These are phyloP conservation scores for Hippolais icterina DNA, from an alignment of 2,113 vertebrate genomes.

Conservation along the genomic window DNA sequence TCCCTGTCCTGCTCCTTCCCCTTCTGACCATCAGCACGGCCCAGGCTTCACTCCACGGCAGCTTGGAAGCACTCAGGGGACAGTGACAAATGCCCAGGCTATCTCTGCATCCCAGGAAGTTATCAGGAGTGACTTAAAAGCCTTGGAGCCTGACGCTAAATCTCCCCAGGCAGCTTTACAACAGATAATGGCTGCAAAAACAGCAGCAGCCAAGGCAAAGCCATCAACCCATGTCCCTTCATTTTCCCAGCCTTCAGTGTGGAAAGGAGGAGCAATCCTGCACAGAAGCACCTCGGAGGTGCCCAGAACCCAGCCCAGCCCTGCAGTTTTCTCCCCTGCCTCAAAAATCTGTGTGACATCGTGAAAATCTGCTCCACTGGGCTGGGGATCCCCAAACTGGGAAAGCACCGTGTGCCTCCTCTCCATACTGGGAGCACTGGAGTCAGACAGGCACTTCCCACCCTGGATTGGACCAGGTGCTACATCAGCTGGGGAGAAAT, in stretches of 20 bases:
- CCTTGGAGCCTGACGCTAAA: conserved; percentile 41
- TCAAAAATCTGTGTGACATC: background rate
- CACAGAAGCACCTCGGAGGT: fast-evolving
- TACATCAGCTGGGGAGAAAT: background rate
- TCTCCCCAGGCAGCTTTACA: conserved; percentile 56
- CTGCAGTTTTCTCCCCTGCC: fast-evolving
- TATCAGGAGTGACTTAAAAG: conserved; percentile 52
- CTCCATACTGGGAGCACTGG: background rate
- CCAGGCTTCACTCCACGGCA: fast-evolving
- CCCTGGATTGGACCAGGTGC: fast-evolving
- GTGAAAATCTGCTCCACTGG: background rate
- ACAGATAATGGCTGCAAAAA: conserved; percentile 43
- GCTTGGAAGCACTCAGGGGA: background rate
- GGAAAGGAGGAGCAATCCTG: fast-evolving
- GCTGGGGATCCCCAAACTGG: fast-evolving
- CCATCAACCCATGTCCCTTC: background rate
- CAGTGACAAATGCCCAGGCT: background rate
- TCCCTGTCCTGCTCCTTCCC: background rate
- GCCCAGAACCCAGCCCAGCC: background rate
- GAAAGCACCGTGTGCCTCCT: fast-evolving
- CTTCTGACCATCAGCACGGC: background rate
- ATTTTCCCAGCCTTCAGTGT: background rate
- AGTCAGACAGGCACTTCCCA: fast-evolving
- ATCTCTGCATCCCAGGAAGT: conserved; percentile 18
- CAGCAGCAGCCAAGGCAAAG: background rate